Evolutionary conservation across 2,797 vertebrate species (phyloP).

Genomic region (Aldrovandia affinis): DNA sequence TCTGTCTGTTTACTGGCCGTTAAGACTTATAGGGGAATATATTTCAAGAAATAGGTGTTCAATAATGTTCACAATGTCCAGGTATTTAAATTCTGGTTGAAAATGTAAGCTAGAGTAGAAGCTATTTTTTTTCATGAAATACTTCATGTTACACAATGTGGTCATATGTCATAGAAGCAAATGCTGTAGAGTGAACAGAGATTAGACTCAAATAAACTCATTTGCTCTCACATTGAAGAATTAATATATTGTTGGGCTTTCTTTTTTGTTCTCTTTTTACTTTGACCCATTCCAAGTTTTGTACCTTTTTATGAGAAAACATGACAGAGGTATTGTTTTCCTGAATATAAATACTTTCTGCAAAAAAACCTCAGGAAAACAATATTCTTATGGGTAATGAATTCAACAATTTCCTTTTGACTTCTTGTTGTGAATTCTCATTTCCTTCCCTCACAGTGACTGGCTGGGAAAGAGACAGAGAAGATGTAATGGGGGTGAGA

Average conservation of each 20-base stretch:
- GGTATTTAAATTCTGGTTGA: neutral
- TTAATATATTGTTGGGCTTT: no score
- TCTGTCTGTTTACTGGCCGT: neutral
- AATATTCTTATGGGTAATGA: conserved; percentile 19
- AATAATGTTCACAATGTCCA: neutral
- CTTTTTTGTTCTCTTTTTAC: no score
- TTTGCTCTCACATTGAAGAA: neutral
- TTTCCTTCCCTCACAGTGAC: conserved; percentile 23
- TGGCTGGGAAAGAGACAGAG: neutral
- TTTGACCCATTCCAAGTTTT: neutral
- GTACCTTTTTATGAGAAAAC: conserved; percentile 7
- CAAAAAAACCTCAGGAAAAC: neutral
- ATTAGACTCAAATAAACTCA: neutral
- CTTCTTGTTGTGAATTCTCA: conserved; percentile 30
- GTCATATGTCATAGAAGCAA: neutral
- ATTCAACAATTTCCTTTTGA: conserved; percentile 41
- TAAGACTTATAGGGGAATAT: neutral
- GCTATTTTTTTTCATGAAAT: neutral
- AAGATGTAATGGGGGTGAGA: neutral
- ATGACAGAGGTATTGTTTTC: neutral
- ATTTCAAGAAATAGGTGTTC: neutral
- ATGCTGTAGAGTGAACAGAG: neutral
- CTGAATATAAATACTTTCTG: neutral
- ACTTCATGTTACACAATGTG: neutral
- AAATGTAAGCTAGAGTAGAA: neutral